Evolutionary conservation across 2,797 vertebrate genomes (phyloP), one percentile per base, ranked within the genome.

Genomic region (Macroramphosus scolopax): DNA sequence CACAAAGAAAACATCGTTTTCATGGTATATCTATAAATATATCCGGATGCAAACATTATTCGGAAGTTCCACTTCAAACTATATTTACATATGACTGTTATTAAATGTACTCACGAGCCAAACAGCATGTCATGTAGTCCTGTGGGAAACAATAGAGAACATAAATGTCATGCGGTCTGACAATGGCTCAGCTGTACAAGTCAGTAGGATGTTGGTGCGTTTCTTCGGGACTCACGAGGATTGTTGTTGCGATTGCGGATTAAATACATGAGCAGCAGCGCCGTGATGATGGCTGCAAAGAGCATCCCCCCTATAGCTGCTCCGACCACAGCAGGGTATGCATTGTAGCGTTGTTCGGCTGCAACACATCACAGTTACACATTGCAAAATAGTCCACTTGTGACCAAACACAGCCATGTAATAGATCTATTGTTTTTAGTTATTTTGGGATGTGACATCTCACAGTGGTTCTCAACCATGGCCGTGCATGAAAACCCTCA

Each of bases 121-220:
- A 95, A 95, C 61, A 95, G 80, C 64, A 94, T 70, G 60, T 91
- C 75, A 20, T 94, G 93, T 36, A 95, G 80, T 31, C 93, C 94
- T 94, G 75, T 11, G 39, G 40, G 20, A 26, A 45, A n/a, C 73
- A 56, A 63, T 8, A 46, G 12, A 36, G 16, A 37, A 26, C 0
- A 29, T 65, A 12, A 53, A 17, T 37, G 22, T 3, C n/a, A 25
- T 16, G 5, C 9, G 13, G 20, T 0, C 1, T 12, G 12, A 31
- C 12, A 22, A 1, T 7, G 5, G 3, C 5, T 42, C 36, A 6
- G 15, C 43, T 7, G 9, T 30, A 30, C 0, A 17, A 12, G 8
- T 22, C 6, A 16, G 32, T 7, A n/a, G 12, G 12, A n/a, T n/a
- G n/a, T n/a, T 16, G 9, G 12, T 53, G 20, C 3, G 16, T 25